These are phyloP conservation scores for Bubalus kerabau DNA, from an alignment of 2,113 vertebrate genomes.

Conservation along the genomic window DNA sequence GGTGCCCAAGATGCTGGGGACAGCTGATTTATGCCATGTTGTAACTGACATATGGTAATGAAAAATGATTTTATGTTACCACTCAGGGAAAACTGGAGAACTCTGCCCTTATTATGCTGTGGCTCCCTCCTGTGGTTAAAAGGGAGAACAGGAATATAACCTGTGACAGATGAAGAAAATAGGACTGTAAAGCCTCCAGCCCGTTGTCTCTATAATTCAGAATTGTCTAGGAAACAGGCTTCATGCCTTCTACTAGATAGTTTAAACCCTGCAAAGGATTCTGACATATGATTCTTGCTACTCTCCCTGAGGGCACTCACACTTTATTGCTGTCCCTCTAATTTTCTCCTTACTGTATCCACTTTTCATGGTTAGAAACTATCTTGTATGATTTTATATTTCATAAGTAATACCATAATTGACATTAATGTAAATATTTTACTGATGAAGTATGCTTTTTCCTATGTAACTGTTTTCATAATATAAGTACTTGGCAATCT, in stretches of 20 bases:
- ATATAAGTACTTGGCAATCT: neutral
- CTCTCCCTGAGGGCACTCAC: neutral
- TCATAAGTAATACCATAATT: neutral
- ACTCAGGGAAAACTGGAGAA: neutral
- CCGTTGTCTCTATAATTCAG: neutral
- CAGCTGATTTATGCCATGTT: neutral
- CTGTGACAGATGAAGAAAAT: fast-evolving
- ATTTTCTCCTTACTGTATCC: neutral
- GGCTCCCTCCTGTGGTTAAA: slow-evolving; percentile 48
- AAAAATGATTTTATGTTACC: neutral
- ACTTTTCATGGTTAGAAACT: neutral
- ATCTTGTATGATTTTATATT: neutral
- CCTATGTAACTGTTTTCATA: neutral
- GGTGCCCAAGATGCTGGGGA: neutral
- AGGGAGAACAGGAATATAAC: neutral
- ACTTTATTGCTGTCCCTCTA: neutral
- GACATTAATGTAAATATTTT: neutral
- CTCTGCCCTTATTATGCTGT: neutral
- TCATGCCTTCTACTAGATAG: neutral
- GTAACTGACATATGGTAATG: neutral
- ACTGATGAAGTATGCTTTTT: neutral
- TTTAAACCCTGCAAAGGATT: neutral
- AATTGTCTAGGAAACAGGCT: neutral
- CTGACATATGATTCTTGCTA: neutral
- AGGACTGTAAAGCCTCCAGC: neutral